These are phyloP conservation scores for Gnathonemus echidnorhynchus DNA, from an alignment of 2,113 vertebrate species.

Conservation along the genomic window DNA sequence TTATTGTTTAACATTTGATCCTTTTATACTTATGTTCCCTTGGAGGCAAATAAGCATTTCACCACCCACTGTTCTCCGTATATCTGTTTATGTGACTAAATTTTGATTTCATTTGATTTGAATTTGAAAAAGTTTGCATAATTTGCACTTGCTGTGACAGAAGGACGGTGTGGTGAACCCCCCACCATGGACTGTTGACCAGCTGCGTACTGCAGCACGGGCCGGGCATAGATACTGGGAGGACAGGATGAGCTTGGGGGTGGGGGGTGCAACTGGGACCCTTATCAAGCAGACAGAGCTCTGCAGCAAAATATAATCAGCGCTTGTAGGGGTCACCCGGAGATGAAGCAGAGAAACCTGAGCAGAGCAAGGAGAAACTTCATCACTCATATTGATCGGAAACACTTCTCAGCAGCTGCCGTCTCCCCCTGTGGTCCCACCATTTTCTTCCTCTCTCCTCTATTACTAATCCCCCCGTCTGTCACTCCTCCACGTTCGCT, in stretches of 20 bases:
- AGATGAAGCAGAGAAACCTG: slow-evolving; percentile 43
- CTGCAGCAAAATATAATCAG: slow-evolving; percentile 59
- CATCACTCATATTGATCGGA: slow-evolving; percentile 62
- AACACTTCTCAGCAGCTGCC: slow-evolving; percentile 53
- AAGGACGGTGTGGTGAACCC: neutral
- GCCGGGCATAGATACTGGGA: neutral
- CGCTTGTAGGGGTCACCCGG: slow-evolving; percentile 57
- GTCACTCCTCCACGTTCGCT: neutral
- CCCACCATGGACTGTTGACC: neutral
- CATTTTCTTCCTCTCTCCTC: slow-evolving; percentile 3
- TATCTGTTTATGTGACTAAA: neutral
- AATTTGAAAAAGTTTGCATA: neutral
- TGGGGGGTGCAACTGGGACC: neutral
- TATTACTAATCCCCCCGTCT: slow-evolving; percentile 1
- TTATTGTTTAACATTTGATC: neutral
- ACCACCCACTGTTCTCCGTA: neutral
- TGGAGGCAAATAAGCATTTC: neutral
- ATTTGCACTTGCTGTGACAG: neutral
- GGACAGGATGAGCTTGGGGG: neutral
- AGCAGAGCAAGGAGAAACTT: slow-evolving; percentile 55
- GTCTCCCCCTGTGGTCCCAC: slow-evolving; percentile 26
- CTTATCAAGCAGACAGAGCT: slow-evolving; percentile 25
- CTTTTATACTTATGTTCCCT: neutral
- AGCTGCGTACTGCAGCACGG: neutral
- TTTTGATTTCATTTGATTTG: neutral